Percentiles rank a stretch among this genome's conserved stretches.
These are phyloP conservation scores for Centruroides sculpturatus DNA, from an alignment of 1,140 invertebrate species.

Conservation along the genomic window DNA sequence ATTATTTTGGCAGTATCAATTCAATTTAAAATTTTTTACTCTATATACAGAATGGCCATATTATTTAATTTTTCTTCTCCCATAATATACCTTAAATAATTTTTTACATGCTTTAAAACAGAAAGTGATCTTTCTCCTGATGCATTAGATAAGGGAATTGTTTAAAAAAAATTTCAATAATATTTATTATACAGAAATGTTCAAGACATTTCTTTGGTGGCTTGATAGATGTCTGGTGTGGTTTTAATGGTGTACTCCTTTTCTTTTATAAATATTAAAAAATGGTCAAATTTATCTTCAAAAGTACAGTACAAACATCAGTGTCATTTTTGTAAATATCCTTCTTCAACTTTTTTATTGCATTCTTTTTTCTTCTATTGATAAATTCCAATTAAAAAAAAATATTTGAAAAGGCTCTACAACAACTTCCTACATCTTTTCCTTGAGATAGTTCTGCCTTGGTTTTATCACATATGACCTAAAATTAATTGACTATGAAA, in stretches of 20 bases:
- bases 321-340: background rate
- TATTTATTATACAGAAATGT: background rate
- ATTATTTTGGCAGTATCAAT: background rate
- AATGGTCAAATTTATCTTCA: background rate
- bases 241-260: background rate
- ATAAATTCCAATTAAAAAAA: background rate
- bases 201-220: background rate
- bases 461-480: background rate
- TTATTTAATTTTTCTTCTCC: background rate
- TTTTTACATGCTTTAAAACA: background rate
- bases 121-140: background rate
- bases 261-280: background rate
- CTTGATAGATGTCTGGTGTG: background rate
- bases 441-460: background rate
- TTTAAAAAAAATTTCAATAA: background rate
- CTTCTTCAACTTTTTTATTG: background rate
- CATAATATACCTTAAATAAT: background rate
- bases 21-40: background rate
- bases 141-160: background rate
- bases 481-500: background rate
- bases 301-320: background rate
- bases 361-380: background rate
- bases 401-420: background rate
- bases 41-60: background rate
- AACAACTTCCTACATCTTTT: background rate